phyloP scores from a whole-genome alignment of 2,797 vertebrate species.

The Poecilia wingei region DNA sequence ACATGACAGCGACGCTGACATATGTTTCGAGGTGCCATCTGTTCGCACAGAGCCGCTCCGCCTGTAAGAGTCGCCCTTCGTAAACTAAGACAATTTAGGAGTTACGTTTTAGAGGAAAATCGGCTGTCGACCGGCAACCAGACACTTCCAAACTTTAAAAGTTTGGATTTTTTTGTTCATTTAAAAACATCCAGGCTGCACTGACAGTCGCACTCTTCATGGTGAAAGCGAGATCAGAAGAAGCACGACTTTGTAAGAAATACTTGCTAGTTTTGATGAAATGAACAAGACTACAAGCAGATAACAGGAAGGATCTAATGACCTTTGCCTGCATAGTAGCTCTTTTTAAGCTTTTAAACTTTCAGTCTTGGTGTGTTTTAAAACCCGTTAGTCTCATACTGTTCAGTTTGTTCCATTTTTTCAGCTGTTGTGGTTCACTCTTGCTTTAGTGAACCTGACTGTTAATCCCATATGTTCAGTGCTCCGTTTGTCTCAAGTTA shows the following conservation, averaged over 20 bases:
- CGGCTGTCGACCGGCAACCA: neutral
- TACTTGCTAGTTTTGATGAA: neutral
- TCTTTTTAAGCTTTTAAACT: neutral
- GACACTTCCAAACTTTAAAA: neutral
- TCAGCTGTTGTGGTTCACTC: neutral
- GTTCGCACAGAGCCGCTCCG: constrained; percentile 7
- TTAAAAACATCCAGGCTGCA: neutral
- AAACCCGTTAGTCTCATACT: neutral
- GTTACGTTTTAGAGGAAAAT: neutral
- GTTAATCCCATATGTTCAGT: neutral
- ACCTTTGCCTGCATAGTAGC: neutral
- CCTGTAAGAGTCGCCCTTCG: neutral
- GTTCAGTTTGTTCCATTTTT: neutral
- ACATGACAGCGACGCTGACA: constrained; percentile 30
- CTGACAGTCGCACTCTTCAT: neutral
- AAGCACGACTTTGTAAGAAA: neutral
- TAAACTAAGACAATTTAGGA: neutral
- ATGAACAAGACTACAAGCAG: neutral
- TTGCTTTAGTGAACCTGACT: neutral
- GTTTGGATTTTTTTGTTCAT: neutral
- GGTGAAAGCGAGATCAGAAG: neutral
- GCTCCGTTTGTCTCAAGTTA: neutral
- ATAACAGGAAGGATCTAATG: neutral
- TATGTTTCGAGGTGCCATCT: constrained; percentile 24
- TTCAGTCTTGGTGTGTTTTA: neutral